Evolutionary conservation across 2,113 vertebrate genomes (phyloP), one percentile per base, ranked within the genome.

Genomic region (Rousettus leschenaultii): DNA sequence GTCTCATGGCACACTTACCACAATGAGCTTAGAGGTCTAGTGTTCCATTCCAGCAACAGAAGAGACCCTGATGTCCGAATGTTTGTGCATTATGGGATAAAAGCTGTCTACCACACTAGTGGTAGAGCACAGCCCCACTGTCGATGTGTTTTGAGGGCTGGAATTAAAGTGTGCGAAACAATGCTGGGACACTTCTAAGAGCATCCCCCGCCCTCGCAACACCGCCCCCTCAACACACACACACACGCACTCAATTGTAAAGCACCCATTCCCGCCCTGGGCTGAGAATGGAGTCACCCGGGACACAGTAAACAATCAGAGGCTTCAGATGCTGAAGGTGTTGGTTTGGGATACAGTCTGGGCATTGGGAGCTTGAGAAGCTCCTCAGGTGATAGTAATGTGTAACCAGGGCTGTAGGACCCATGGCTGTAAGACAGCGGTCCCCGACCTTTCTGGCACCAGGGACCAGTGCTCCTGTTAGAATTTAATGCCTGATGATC

Each of bases 241-340:
- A 26, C 15, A 53, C 13, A 6, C 21, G 0, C 24, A 5, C 15
- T 9, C 65, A 18, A 15, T 1, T 7, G 8, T 6, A 57, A n/a
- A 30, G 61, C 26, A 65, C 21, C 0, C 5, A 40, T 61, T 78
- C 55, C 40, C 45, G 48, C 57, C 40, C 80, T 22, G 15, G 18
- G 40, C 57, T 26, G 61, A 33, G n/a, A 45, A 43, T 19, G 87
- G 55, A 97, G 35, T 45, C 87, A 73, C 59, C 33, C 35, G 53
- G 68, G 63, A 84, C 84, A 63, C 77, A 61, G 33, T 45, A 28
- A n/a, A 53, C 40, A n/a, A 6, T 30, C 75, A 22, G 33, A 57
- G 26, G 35, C 30, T 33, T 48, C 9, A 6, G 85, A 19, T 8
- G 24, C 22, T 6, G 4, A 26, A 19, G 30, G 9, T 48, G 30